phyloP scores from a whole-genome alignment of 2,797 vertebrate genomes.

The Dicrostonyx torquatus region DNA sequence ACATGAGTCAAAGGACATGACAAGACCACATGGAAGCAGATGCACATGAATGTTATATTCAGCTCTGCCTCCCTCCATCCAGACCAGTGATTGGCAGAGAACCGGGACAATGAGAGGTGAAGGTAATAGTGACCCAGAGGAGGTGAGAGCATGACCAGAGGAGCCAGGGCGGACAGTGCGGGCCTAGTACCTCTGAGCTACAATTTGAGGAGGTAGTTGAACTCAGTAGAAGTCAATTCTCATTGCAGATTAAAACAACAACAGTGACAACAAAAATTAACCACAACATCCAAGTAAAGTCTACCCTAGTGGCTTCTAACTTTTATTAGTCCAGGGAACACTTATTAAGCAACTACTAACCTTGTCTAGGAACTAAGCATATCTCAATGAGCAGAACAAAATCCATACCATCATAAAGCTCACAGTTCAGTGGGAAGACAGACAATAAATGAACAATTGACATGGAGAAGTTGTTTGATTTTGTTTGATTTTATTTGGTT shows the following conservation, averaged over 20 bases:
- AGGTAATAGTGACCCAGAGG: not conserved
- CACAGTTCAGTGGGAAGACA: not conserved
- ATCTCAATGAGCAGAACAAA: not conserved
- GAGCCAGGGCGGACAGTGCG: not conserved
- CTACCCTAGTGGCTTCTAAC: not conserved
- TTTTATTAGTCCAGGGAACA: not conserved
- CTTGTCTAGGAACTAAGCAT: not conserved
- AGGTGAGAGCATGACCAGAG: not conserved
- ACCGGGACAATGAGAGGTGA: not conserved
- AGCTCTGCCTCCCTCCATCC: not conserved
- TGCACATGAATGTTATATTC: not conserved
- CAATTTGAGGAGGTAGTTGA: not conserved
- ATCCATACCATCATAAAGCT: not conserved
- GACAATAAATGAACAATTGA: not conserved
- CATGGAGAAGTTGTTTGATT: not conserved
- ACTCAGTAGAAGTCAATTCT: not conserved
- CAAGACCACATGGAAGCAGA: not conserved
- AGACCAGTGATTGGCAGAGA: not conserved
- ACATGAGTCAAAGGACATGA: not conserved
- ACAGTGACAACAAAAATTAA: not conserved
- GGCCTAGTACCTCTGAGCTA: not conserved
- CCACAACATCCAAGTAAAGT: not conserved
- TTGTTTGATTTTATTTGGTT: not conserved
- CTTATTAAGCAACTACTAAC: not conserved
- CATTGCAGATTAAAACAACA: not conserved